These are phyloP conservation scores for Eptesicus fuscus DNA, from an alignment of 2,113 vertebrate species.

Conservation along the genomic window DNA sequence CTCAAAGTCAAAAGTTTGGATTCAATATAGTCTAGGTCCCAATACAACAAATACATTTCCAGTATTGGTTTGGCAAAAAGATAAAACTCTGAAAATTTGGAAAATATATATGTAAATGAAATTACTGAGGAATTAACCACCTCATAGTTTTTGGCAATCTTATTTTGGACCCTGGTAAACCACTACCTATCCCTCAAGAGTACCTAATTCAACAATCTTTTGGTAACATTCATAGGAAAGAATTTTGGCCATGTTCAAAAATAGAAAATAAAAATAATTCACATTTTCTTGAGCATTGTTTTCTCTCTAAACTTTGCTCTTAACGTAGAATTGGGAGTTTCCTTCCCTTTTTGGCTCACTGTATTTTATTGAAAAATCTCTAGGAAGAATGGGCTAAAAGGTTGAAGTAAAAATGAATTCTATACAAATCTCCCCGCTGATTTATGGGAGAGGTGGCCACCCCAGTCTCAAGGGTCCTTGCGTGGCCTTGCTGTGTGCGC, in stretches of 20 bases:
- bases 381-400: constrained; percentile 13
- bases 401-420: background rate
- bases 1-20: constrained; percentile 28
- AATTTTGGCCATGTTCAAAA: constrained; percentile 31
- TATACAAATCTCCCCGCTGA: background rate
- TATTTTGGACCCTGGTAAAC: background rate
- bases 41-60: background rate
- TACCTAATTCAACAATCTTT: background rate
- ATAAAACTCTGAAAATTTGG: constrained; percentile 19
- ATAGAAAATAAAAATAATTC: constrained; percentile 2
- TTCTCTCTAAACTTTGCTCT: constrained; percentile 42
- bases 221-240: background rate
- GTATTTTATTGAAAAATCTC: constrained; percentile 23
- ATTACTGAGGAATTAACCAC: background rate
- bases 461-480: background rate
- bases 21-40: background rate
- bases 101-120: constrained; percentile 9
- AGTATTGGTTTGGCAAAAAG: background rate
- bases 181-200: background rate
- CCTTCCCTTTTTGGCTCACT: constrained; percentile 5
- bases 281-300: constrained; percentile 10
- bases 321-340: constrained; percentile 32
- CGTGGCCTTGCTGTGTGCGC: background rate
- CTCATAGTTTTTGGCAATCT: constrained; percentile 2
- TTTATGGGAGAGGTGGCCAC: background rate